Evolutionary conservation across 2,888 invertebrate genomes (phyloP).

Genomic region (Homarus gammarus): DNA sequence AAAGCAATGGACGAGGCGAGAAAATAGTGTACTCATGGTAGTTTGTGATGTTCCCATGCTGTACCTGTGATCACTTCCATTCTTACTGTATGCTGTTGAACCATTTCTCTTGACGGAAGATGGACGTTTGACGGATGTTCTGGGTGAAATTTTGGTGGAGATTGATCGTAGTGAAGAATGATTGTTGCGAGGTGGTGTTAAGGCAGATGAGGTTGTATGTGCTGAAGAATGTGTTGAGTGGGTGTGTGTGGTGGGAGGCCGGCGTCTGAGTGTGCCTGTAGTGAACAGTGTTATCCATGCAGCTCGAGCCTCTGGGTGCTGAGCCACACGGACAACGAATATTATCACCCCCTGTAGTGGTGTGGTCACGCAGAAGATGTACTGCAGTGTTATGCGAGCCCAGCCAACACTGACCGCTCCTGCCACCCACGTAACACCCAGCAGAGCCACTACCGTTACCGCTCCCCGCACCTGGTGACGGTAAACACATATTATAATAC

Average conservation of each 20-base stretch:
- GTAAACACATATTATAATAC: not conserved
- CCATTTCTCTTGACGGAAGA: conserved; percentile 36
- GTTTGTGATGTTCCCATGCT: not conserved
- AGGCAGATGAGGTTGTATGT: conserved; percentile 46
- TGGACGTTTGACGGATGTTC: conserved; percentile 26
- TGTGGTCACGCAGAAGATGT: conserved; percentile 78
- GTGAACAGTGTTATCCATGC: conserved; percentile 74
- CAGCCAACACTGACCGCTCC: conserved; percentile 78
- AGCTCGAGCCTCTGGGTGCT: conserved; percentile 74
- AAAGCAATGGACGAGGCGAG: conserved; percentile 35
- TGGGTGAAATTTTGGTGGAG: conserved; percentile 41
- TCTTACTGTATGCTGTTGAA: conserved; percentile 32
- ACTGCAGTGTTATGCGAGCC: conserved; percentile 77
- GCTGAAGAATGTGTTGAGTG: conserved; percentile 44
- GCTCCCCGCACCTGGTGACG: conserved; percentile 67
- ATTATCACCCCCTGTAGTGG: conserved; percentile 79
- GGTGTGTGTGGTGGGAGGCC: conserved; percentile 39
- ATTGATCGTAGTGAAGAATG: conserved; percentile 42
- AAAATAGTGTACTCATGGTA: conserved; percentile 38
- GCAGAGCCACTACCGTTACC: conserved; percentile 72
- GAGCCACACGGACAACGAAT: conserved; percentile 78
- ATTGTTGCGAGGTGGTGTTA: conserved; percentile 43
- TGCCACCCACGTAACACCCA: conserved; percentile 78
- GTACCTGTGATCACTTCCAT: conserved; percentile 24
- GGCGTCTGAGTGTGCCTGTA: conserved; percentile 69